These are phyloP conservation scores for Halictus quadricinctus DNA, from an alignment of 2,888 invertebrate species.

Conservation along the genomic window DNA sequence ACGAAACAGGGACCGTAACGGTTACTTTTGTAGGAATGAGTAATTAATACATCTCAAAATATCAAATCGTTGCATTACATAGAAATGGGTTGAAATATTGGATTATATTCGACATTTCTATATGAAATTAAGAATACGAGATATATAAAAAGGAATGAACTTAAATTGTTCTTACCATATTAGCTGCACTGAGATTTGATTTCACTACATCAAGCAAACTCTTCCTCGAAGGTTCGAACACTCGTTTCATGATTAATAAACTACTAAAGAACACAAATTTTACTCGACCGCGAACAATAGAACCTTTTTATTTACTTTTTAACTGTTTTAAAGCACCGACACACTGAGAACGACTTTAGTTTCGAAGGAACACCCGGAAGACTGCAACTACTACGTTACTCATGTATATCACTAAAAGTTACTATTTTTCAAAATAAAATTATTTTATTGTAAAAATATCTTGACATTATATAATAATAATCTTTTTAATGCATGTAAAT, in stretches of 20 bases:
- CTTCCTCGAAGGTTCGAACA: constrained; percentile 63
- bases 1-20: not conserved
- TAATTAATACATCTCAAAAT: not conserved
- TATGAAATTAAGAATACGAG: not conserved
- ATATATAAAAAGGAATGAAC: not conserved
- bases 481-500: not conserved
- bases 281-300: not conserved
- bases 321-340: not conserved
- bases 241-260: constrained; percentile 44
- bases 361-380: constrained; percentile 2
- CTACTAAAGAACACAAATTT: not conserved
- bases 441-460: not conserved
- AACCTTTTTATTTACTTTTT: not conserved
- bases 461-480: not conserved
- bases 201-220: constrained; percentile 70
- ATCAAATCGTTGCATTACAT: not conserved
- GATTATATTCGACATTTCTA: not conserved
- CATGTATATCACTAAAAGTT: not conserved
- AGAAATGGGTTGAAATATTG: not conserved
- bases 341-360: not conserved
- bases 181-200: constrained; percentile 63
- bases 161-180: constrained; percentile 60
- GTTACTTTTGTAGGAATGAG: not conserved
- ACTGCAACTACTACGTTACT: constrained; percentile 16
- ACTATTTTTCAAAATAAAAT: not conserved